These are phyloP conservation scores for Pampusana beccarii DNA, from an alignment of 2,113 vertebrate genomes.

Conservation along the genomic window DNA sequence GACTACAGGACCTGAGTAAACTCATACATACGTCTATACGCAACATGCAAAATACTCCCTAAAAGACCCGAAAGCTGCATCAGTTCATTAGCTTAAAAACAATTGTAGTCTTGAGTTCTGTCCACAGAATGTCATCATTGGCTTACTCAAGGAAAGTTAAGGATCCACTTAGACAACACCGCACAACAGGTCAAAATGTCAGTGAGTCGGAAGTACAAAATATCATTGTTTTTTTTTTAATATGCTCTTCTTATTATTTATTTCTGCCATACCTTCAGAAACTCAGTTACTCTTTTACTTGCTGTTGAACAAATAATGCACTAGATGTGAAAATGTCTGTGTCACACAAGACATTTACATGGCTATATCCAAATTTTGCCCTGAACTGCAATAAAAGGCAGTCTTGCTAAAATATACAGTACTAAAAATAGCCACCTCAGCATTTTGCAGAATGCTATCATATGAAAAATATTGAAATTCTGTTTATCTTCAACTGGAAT, in stretches of 20 bases:
- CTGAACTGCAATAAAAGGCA: background rate
- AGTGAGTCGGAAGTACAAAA: background rate
- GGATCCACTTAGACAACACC: background rate
- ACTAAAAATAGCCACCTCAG: background rate
- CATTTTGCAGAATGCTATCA: background rate
- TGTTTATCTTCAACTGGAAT: background rate
- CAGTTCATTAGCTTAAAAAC: background rate
- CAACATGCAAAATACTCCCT: background rate
- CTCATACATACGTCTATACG: background rate
- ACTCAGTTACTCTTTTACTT: background rate
- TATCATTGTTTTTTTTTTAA: background rate
- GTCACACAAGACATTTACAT: background rate
- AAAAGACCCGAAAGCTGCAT: background rate
- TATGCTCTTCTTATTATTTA: background rate
- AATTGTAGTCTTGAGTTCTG: background rate
- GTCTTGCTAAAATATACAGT: background rate
- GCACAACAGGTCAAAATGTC: background rate
- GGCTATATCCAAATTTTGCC: background rate
- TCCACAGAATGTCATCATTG: background rate
- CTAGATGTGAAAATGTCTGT: background rate
- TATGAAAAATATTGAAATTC: conserved; percentile 3
- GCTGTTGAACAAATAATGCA: background rate
- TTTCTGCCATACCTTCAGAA: background rate
- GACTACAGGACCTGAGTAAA: background rate
- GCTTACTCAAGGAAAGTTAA: background rate